Percentiles rank a stretch among this genome's conserved stretches.
Conservation (phyloP, 2,888 invertebrate species). For the Machimus atricapillus region DNA sequence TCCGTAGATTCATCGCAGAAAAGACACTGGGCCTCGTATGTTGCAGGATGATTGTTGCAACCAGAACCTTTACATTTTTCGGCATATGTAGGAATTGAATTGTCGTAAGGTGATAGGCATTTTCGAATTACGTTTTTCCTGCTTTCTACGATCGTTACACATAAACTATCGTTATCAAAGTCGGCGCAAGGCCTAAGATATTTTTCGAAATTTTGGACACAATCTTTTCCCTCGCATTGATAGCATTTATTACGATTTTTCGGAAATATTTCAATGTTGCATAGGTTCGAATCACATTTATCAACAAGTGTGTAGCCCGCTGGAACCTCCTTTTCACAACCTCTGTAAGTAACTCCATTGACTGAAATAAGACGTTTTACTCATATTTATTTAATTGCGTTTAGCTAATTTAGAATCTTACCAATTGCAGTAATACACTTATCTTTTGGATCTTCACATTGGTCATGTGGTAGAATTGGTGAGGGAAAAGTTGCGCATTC, state of each 20-base stretch:
- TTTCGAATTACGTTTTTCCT: slow-evolving; percentile 16
- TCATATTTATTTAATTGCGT: background rate
- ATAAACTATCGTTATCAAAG: background rate
- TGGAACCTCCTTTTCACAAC: slow-evolving; percentile 49
- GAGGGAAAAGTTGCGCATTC: slow-evolving; percentile 2
- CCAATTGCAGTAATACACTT: background rate
- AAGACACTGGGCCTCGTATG: background rate
- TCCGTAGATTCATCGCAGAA: background rate
- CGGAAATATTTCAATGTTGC: no score
- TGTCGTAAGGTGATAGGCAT: slow-evolving; percentile 11
- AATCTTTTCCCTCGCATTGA: slow-evolving; percentile 34
- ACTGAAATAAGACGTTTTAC: background rate
- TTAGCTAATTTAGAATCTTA: background rate
- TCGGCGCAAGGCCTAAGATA: slow-evolving; percentile 7
- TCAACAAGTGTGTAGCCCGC: slow-evolving; percentile 41
- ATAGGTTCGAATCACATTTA: slow-evolving; percentile 53
- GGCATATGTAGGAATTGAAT: slow-evolving; percentile 1
- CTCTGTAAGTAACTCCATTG: slow-evolving; percentile 50
- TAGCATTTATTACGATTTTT: slow-evolving; percentile 34
- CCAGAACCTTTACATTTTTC: background rate
- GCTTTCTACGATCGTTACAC: slow-evolving; percentile 35
- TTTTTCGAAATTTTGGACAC: background rate
- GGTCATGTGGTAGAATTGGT: background rate
- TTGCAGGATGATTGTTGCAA: background rate
- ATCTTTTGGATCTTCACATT: background rate